Conservation (phyloP, 2,113 vertebrate genomes). For the Excalfactoria chinensis region DNA sequence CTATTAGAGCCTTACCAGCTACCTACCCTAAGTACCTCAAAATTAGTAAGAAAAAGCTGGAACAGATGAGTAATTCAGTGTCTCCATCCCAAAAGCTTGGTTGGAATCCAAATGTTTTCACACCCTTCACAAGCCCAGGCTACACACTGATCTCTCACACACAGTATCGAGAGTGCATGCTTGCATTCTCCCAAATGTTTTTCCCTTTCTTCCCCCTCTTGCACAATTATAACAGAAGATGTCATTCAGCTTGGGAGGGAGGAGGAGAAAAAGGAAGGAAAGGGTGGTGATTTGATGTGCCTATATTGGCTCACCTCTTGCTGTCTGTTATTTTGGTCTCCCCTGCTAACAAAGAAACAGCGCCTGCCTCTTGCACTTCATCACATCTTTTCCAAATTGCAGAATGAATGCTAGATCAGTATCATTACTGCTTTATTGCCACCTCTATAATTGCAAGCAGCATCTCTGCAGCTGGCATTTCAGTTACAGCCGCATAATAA, state of each 20-base stretch:
- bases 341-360: slow-evolving; percentile 16
- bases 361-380: not conserved
- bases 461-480: not conserved
- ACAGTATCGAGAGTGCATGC: accelerated
- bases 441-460: not conserved
- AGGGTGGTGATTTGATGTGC: not conserved
- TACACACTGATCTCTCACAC: not conserved
- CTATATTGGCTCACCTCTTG: not conserved
- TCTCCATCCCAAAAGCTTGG: not conserved
- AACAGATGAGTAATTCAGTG: not conserved
- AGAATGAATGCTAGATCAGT: accelerated
- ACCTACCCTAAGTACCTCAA: not conserved
- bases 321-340: not conserved
- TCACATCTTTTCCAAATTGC: not conserved
- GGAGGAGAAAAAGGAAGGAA: slow-evolving; percentile 26
- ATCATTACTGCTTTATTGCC: not conserved
- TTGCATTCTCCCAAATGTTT: not conserved
- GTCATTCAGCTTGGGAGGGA: not conserved
- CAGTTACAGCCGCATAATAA: not conserved
- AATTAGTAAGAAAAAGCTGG: not conserved
- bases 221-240: not conserved
- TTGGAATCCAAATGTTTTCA: not conserved
- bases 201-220: not conserved
- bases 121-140: accelerated
- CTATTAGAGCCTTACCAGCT: not conserved